These are phyloP conservation scores for Kryptolebias marmoratus DNA, from an alignment of 2,113 vertebrate species.

Conservation along the genomic window DNA sequence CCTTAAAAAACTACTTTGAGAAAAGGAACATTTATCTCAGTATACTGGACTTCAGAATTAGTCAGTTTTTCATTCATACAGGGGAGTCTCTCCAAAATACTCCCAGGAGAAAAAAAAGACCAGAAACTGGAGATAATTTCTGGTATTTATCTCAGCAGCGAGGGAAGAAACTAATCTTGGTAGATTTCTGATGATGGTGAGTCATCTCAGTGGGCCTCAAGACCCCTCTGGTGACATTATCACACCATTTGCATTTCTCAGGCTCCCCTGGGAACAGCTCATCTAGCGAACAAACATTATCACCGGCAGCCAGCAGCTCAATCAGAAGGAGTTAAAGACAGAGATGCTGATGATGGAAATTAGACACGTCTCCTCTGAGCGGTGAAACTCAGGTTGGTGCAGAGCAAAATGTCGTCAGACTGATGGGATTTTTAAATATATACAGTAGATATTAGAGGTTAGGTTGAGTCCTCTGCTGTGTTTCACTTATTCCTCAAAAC, in stretches of 20 bases:
- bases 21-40: not conserved
- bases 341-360: conserved; percentile 9
- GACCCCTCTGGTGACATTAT: conserved; percentile 53
- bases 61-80: not conserved
- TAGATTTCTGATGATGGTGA: conserved; percentile 22
- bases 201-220: conserved; percentile 24
- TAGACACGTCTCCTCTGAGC: conserved; percentile 1
- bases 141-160: conserved; percentile 11
- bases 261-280: conserved; percentile 28
- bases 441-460: too few relatives aligned
- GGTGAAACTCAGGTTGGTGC: not conserved
- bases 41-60: not conserved
- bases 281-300: conserved; percentile 49
- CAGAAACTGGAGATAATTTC: not conserved
- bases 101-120: not conserved
- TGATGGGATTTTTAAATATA: too few relatives aligned
- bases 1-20: conserved; percentile 17
- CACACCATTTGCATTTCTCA: conserved; percentile 41
- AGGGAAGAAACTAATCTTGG: conserved; percentile 8
- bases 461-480: too few relatives aligned
- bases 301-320: conserved; percentile 12
- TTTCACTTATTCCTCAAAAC: too few relatives aligned
- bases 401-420: not conserved
- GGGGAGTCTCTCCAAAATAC: not conserved
- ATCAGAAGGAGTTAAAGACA: not conserved